Evolutionary conservation across 37 sponge, comb jelly and placozoan species (phyloP).

Genomic region (Lycopodina hypogea): DNA sequence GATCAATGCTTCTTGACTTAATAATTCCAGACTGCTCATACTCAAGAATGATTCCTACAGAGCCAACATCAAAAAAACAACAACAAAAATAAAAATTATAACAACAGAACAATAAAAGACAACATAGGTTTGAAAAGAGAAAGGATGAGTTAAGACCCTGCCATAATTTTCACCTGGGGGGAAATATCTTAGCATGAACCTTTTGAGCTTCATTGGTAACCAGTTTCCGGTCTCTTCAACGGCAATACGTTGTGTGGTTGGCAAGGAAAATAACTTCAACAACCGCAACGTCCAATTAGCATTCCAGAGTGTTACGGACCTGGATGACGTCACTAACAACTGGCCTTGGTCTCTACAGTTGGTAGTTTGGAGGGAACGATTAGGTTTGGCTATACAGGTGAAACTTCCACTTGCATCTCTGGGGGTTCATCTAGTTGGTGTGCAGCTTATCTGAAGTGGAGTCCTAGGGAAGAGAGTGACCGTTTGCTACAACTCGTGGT

Average conservation of each 20-base stretch:
- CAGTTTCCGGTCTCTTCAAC: not conserved
- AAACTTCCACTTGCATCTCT: no score
- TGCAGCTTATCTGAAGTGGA: no score
- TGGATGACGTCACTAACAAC: no score
- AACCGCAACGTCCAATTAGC: no score
- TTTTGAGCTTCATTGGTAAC: constrained; percentile 78
- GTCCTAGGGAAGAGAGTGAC: no score
- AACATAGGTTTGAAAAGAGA: no score
- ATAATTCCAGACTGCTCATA: constrained; percentile 81
- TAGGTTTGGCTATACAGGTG: no score
- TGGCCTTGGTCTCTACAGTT: no score
- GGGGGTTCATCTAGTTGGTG: no score
- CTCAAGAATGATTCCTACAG: constrained; percentile 86
- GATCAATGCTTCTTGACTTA: constrained; percentile 78
- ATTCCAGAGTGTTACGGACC: no score
- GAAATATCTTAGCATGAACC: constrained; percentile 92
- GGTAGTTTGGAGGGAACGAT: no score
- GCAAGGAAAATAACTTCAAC: not conserved
- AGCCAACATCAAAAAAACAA: not conserved
- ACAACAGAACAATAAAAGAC: not conserved
- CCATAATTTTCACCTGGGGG: constrained; percentile 74
- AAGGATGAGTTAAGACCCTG: not conserved
- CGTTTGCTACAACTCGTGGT: no score
- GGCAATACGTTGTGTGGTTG: not conserved
- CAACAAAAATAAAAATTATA: not conserved